A percentile compares a stretch with the other conserved stretches of the same genome.
phyloP scores from a whole-genome alignment of 2,113 vertebrate species.

The Mustelus asterias region DNA sequence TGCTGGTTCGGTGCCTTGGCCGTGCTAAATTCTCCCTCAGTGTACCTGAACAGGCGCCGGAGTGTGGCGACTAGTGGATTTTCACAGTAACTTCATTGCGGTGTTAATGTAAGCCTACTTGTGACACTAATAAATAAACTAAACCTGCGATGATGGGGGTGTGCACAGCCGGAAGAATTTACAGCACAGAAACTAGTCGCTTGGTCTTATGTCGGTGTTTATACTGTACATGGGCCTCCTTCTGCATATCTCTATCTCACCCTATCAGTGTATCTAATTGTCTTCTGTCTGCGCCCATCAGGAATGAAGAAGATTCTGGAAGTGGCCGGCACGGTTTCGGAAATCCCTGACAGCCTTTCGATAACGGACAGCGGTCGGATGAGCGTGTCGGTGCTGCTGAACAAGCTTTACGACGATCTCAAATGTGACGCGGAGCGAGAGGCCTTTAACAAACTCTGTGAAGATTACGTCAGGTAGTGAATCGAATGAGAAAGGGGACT shows the following conservation, averaged over 20 bases:
- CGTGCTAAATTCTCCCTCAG: no score
- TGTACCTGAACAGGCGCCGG: no score
- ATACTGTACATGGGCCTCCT: neutral
- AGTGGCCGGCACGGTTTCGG: constrained; percentile 73
- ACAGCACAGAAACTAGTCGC: neutral
- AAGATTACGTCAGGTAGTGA: constrained; percentile 78
- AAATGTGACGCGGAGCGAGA: constrained; percentile 85
- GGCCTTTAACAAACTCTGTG: constrained; percentile 80
- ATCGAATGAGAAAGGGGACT: neutral
- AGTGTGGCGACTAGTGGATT: no score
- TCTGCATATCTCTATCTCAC: neutral
- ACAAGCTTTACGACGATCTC: constrained; percentile 85
- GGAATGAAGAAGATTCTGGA: constrained; percentile 87
- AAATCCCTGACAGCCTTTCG: constrained; percentile 55
- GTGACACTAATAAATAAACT: no score
- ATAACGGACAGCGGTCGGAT: constrained; percentile 83
- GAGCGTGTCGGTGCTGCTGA: constrained; percentile 84
- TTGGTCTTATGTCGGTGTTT: neutral
- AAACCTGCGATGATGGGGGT: no score
- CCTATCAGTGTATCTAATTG: neutral
- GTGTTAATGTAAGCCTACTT: no score
- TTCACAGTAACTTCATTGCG: no score
- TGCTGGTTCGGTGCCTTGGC: no score
- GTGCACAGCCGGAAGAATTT: neutral
- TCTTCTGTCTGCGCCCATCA: constrained; percentile 44